Conservation (phyloP, 2,113 vertebrate species). For the Phoenicopterus ruber region DNA sequence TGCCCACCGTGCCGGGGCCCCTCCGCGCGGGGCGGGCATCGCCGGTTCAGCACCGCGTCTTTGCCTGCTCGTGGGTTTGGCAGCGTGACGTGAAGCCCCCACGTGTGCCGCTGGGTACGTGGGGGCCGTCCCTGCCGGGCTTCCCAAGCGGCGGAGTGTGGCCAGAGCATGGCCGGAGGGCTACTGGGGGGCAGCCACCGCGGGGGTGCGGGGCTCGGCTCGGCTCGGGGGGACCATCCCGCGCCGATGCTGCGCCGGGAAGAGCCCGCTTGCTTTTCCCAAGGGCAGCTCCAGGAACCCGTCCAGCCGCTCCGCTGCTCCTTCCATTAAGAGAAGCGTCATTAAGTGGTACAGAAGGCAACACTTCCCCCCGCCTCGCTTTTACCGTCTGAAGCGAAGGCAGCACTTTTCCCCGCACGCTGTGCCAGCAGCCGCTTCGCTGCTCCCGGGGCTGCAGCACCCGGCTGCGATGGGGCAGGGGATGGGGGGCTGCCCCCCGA, state of each 20-base stretch:
- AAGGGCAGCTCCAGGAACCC: not conserved
- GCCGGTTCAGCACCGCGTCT: not conserved
- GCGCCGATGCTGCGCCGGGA: not conserved
- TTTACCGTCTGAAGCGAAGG: not conserved
- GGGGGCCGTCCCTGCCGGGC: fast-evolving
- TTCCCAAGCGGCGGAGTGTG: not conserved
- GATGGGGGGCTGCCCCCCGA: fast-evolving
- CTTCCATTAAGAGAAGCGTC: slow-evolving; percentile 30
- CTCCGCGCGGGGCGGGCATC: not conserved
- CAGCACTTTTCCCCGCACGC: not conserved
- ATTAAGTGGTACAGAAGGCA: slow-evolving; percentile 11
- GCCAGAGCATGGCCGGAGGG: not conserved
- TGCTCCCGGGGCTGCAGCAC: not conserved
- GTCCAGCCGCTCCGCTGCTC: not conserved
- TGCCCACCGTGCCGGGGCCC: not conserved
- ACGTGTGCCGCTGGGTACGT: not conserved
- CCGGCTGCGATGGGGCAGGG: fast-evolving
- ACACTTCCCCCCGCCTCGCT: not conserved
- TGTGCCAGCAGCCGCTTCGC: not conserved
- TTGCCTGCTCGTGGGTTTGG: fast-evolving
- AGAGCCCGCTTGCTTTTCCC: not conserved
- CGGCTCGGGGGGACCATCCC: not conserved
- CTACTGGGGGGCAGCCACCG: not conserved
- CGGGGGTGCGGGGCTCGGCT: not conserved
- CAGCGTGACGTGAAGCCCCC: not conserved